These are phyloP conservation scores for Pinctada fucata DNA, from an alignment of 2,888 invertebrate species.

Conservation along the genomic window DNA sequence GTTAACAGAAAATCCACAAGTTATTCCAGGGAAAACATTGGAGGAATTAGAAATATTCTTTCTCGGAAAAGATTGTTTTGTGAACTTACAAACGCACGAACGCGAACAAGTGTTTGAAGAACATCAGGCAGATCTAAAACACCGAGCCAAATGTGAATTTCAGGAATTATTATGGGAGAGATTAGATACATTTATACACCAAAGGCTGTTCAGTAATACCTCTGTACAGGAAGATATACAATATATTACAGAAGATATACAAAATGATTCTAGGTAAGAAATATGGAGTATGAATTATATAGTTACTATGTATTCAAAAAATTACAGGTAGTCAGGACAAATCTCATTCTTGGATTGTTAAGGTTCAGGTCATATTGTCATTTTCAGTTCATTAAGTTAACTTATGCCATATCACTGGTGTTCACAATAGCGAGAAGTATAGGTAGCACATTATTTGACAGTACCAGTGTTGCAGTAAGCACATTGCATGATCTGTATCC, in stretches of 20 bases:
- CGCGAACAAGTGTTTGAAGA: slow-evolving; percentile 94
- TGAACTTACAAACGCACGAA: slow-evolving; percentile 92
- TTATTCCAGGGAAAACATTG: slow-evolving; percentile 95
- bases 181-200: slow-evolving; percentile 86
- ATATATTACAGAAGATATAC: slow-evolving; percentile 91
- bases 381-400: too few relatives aligned
- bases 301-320: not conserved
- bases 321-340: too few relatives aligned
- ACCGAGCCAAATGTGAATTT: slow-evolving; percentile 92
- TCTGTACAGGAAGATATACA: slow-evolving; percentile 94
- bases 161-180: slow-evolving; percentile 95
- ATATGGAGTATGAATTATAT: not conserved
- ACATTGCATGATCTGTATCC: too few relatives aligned
- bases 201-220: slow-evolving; percentile 84
- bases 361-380: too few relatives aligned
- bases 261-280: slow-evolving; percentile 90
- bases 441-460: too few relatives aligned
- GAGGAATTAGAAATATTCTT: slow-evolving; percentile 90
- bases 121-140: slow-evolving; percentile 85
- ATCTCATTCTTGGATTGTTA: too few relatives aligned
- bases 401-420: too few relatives aligned
- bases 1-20: slow-evolving; percentile 94
- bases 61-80: slow-evolving; percentile 96
- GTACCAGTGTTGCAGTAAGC: too few relatives aligned
- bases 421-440: too few relatives aligned